Evolutionary conservation across 2,888 invertebrate species (phyloP).

Genomic region (Ichneumon xanthorius): DNA sequence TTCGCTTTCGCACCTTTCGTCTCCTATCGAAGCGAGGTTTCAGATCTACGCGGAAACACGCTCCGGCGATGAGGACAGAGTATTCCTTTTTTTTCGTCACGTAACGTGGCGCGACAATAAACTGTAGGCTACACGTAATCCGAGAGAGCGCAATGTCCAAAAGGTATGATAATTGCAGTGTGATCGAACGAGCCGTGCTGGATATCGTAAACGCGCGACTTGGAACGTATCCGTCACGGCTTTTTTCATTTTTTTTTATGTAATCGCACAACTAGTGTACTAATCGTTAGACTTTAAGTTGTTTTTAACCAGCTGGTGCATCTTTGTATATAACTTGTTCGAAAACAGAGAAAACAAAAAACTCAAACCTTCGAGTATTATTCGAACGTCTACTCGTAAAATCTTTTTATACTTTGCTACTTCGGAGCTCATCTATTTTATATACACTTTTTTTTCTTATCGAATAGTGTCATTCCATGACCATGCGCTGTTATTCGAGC

Average conservation of each 20-base stretch:
- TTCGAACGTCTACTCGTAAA: conserved; percentile 48
- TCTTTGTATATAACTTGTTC: conserved; percentile 68
- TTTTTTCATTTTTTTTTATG: conserved; percentile 25
- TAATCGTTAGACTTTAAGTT: conserved; percentile 56
- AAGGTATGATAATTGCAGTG: conserved; percentile 54
- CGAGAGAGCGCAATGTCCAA: conserved; percentile 64
- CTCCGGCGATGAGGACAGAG: conserved; percentile 27
- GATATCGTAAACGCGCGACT: conserved; percentile 18
- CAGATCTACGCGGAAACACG: conserved; percentile 34
- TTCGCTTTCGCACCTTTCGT: conserved; percentile 22
- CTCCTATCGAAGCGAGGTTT: conserved; percentile 40
- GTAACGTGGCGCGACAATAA: conserved; percentile 49
- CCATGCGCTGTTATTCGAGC: conserved; percentile 20
- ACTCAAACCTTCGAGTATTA: conserved; percentile 50
- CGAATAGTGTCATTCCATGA: conserved; percentile 50
- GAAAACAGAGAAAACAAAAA: conserved; percentile 33
- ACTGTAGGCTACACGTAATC: conserved; percentile 31
- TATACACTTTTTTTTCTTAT: conserved; percentile 36
- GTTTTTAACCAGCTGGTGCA: conserved; percentile 62
- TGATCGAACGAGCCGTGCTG: conserved; percentile 33
- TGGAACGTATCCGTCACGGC: conserved; percentile 10
- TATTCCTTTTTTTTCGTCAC: conserved; percentile 40
- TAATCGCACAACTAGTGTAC: conserved; percentile 51
- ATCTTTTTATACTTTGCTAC: conserved; percentile 57
- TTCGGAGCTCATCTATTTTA: conserved; percentile 50